Percentiles rank a stretch among this genome's conserved stretches.
phyloP scores from a whole-genome alignment of 1,140 invertebrate genomes.

The Sminthurinus signatus region DNA sequence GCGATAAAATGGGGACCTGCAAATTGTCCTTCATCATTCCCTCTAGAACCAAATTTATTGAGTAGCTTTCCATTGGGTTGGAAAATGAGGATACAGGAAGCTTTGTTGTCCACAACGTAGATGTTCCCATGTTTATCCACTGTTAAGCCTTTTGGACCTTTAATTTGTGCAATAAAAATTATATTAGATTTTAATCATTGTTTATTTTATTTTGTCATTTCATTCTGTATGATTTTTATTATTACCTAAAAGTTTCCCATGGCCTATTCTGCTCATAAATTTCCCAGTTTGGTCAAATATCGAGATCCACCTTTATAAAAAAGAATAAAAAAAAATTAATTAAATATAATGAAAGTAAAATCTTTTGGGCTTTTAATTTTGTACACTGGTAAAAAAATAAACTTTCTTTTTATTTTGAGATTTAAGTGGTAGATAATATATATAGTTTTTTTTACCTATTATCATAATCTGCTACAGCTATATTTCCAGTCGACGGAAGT shows the following conservation, averaged over 20 bases:
- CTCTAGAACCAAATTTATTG: constrained; percentile 46
- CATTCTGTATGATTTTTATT: neutral
- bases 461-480: constrained; percentile 56
- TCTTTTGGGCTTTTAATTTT: too few relatives aligned
- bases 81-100: constrained; percentile 52
- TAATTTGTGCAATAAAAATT: too few relatives aligned
- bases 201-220: too few relatives aligned
- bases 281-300: constrained; percentile 53
- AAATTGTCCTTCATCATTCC: constrained; percentile 49
- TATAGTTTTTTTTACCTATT: too few relatives aligned
- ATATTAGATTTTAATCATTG: too few relatives aligned
- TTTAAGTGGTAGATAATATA: too few relatives aligned
- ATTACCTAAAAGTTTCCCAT: constrained; percentile 51
- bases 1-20: constrained; percentile 55
- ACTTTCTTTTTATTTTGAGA: too few relatives aligned
- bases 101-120: constrained; percentile 57
- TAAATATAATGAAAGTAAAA: too few relatives aligned
- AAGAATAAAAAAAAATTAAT: too few relatives aligned
- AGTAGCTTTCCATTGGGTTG: constrained; percentile 50
- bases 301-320: constrained; percentile 55
- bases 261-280: constrained; percentile 52
- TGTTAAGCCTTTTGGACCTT: constrained; percentile 52
- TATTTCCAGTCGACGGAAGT: constrained; percentile 50
- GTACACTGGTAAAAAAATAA: too few relatives aligned
- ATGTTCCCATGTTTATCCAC: constrained; percentile 52